Base-by-base conservation (phyloP, 2,113 vertebrate genomes). In the Sceloporus undulatus region DNA sequence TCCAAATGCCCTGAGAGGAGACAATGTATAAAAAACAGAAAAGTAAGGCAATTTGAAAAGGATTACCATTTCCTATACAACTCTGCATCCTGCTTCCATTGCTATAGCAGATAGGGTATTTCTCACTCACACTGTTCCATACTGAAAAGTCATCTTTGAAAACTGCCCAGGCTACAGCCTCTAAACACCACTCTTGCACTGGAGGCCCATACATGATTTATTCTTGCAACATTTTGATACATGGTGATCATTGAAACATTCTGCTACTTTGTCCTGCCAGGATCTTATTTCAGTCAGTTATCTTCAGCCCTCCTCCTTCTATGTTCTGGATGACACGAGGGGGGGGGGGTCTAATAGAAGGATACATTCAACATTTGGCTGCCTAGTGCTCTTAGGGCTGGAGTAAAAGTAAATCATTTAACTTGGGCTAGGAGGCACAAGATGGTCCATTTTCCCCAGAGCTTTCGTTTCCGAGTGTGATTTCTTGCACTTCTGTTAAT, bases 1-100 rank as follows among this genome's bases (percentile, higher is more conserved):
- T 99, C 98, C 96, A 99, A 88, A 93, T 98, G 98, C 82, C 98
- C 99, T 99, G 95, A 0, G 74, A 34, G 14, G 4, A 79, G 29
- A 27, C 42, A 9, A 54, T 6, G 40, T 19, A 88, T 40, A 79
- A 80, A n/a, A 40, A 54, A 59, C 21, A 87, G 48, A 79, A 80
- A n/a, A 34, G 18, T 65, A 13, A 42, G 86, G 2, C 56, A 66
- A 38, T 27, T 34, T 27, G 25, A 70, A 78, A 16, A 86, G 13
- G 40, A 52, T 7, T 79, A 19, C 21, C 10, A 6, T 52, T 77
- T 86, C 27, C 40, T 62, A 68, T 14, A n/a, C 27, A 59, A n/a
- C 48, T 74, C 27, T 54, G 38, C 25, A 68, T 21, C 21, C 68
- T 73, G 70, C 6, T 75, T 78, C 19, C 19, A 13, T 27, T n/a